A percentile compares a stretch with the other conserved stretches of the same genome.
These are phyloP conservation scores for Diabrotica balteata DNA, from an alignment of 2,888 invertebrate genomes.

Conservation along the genomic window DNA sequence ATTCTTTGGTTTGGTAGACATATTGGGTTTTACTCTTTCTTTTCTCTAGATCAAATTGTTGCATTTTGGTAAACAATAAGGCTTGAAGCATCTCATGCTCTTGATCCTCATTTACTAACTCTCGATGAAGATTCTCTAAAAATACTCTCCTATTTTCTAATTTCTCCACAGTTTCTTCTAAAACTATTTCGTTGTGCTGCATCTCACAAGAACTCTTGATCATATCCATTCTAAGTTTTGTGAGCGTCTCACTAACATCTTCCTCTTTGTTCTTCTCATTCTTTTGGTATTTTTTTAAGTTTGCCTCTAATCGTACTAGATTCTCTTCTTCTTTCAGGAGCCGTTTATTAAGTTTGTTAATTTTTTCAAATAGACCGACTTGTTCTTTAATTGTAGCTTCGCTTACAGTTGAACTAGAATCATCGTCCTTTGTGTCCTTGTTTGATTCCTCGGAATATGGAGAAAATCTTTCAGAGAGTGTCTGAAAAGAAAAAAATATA, in stretches of 20 bases:
- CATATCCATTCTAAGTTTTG: slow-evolving; percentile 56
- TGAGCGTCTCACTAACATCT: slow-evolving; percentile 51
- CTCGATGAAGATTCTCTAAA: slow-evolving; percentile 55
- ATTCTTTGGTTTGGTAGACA: slow-evolving; percentile 60
- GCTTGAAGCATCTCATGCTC: slow-evolving; percentile 59
- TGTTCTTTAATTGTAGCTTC: slow-evolving; percentile 68
- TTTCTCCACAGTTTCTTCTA: slow-evolving; percentile 57
- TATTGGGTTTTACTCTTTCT: slow-evolving; percentile 45
- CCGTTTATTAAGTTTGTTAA: slow-evolving; percentile 75
- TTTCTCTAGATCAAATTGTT: slow-evolving; percentile 33
- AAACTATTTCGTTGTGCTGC: slow-evolving; percentile 59
- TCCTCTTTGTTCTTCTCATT: slow-evolving; percentile 50
- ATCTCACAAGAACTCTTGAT: slow-evolving; percentile 59
- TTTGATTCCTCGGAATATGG: slow-evolving; percentile 57
- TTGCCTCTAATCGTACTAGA: slow-evolving; percentile 70
- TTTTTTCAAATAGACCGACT: slow-evolving; percentile 75
- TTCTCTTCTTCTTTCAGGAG: slow-evolving; percentile 77
- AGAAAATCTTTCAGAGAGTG: slow-evolving; percentile 56
- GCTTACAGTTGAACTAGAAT: slow-evolving; percentile 60
- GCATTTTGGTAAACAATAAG: slow-evolving; percentile 53
- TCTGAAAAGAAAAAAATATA: slow-evolving; percentile 40
- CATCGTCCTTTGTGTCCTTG: slow-evolving; percentile 56
- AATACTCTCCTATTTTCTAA: slow-evolving; percentile 51
- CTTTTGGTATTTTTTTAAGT: slow-evolving; percentile 60
- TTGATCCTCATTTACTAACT: slow-evolving; percentile 56